Base-by-base conservation (phyloP, 2,888 invertebrate genomes). In the Epinotia brunnichana region DNA sequence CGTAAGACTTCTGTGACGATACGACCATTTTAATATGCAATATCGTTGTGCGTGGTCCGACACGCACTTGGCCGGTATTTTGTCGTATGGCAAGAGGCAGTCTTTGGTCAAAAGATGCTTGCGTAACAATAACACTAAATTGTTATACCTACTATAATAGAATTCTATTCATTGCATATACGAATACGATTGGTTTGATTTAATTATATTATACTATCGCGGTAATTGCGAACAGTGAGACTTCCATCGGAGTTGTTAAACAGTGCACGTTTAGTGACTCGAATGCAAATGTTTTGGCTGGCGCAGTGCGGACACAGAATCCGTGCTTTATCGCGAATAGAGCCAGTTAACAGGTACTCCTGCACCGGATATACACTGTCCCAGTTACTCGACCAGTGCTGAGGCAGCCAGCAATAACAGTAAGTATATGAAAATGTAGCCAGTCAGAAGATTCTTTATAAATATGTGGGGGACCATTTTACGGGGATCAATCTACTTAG, bases 281-380 rank as follows among this genome's bases (percentile, higher is more conserved):
- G 48, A 72, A 72, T 68, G 61, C 67, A 68, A 72, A 72, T 71
- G 60, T 72, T 61, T 35, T 44, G 61, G 48, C 60, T 57, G 72
- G 54, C 72, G 72, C 72, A 72, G 35, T 72, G 72, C 72, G 61
- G 72, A n/a, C 44, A 5, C 54, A 53, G 67, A 56, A 56, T 57
- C 67, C 72, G 67, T 72, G 72, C 67, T 51, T 67, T 72, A 72
- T 72, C 72, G 24, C 56, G 62, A 67, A 72, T 51, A 67, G 48
- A 61, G 48, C 3, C 48, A 56, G 56, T 67, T 61, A 61, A 62
- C 35, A 35, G 60, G 60, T 61, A n/a, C 56, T 44, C 13, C 35
- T 62, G 59, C 53, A 59, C 60, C 29, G 61, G 62, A 61, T 39
- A 44, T 9, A 24, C 35, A 63, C 62, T 56, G 54, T n/a, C 54